Evolutionary conservation across 2,888 invertebrate species (phyloP).

Genomic region (Drosophila merina): DNA sequence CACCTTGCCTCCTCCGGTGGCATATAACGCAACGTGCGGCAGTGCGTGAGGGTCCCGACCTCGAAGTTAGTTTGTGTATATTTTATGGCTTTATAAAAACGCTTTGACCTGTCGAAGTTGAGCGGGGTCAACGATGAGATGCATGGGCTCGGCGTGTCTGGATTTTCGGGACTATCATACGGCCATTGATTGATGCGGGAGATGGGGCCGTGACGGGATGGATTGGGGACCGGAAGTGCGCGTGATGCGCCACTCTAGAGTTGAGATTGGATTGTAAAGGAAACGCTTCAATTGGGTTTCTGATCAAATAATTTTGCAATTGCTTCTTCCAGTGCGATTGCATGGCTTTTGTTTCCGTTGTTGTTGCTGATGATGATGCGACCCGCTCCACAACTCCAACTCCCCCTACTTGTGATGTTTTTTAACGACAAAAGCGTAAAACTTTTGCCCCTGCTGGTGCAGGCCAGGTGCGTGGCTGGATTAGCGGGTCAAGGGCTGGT

Average conservation of each 20-base stretch:
- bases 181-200: slow-evolving; percentile 64
- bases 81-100: slow-evolving; percentile 75
- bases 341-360: slow-evolving; percentile 42
- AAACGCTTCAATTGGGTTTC: slow-evolving; percentile 15
- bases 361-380: slow-evolving; percentile 28
- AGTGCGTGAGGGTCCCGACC: slow-evolving; percentile 21
- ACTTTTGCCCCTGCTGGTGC: slow-evolving; percentile 45
- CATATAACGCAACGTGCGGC: slow-evolving; percentile 55
- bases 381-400: not conserved
- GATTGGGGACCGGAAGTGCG: slow-evolving; percentile 3
- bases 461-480: slow-evolving; percentile 8
- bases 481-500: slow-evolving; percentile 12
- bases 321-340: slow-evolving; percentile 52
- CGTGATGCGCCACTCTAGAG: not conserved
- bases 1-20: slow-evolving; percentile 2
- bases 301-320: slow-evolving; percentile 64
- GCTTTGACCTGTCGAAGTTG: slow-evolving; percentile 55
- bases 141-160: slow-evolving; percentile 47
- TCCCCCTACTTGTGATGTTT: slow-evolving; percentile 23
- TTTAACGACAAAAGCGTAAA: slow-evolving; percentile 52
- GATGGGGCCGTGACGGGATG: not conserved
- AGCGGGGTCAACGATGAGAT: slow-evolving; percentile 58
- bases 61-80: slow-evolving; percentile 59
- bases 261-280: not conserved
- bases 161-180: slow-evolving; percentile 58